Base-by-base conservation (phyloP, 2,888 invertebrate genomes). In the Brassicogethes aeneus region DNA sequence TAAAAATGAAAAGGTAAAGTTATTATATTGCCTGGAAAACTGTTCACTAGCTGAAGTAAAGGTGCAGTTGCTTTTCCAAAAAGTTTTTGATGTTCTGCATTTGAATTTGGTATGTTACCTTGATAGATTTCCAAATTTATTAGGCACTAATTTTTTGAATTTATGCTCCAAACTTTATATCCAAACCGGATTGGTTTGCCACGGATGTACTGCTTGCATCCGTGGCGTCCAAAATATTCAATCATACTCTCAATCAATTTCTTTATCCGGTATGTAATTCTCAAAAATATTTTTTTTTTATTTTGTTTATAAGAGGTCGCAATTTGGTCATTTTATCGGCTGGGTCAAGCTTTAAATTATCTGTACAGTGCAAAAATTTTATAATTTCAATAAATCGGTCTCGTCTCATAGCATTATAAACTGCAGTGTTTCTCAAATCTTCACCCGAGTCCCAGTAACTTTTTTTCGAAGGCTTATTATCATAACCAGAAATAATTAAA, bases 201-300 rank as follows among this genome's bases (percentile, higher is more conserved):
- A 16, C 48, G 45, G 3, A 61, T 47, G 41, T 51, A 61, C 40
- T 57, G 55, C 31, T 60, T 60, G 35, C 52, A 57, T 12, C 53
- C 46, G 43, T 61, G 56, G 34, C 45, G 32, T 2, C 56, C 57
- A 47, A 48, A 62, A 48, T 63, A 60, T 17, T 52, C 45, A 2
- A 61, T 46, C 56, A 62, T 59, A 17, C 47, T 45, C 44, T 62
- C 57, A n/a, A n/a, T 44, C 34, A 12, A 56, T 37, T 37, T 55
- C 45, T 44, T 39, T 40, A 12, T 48, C 43, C 42, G 53, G 43
- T n/a, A 39, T 15, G 36, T 43, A 53, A 35, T 53, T 30, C n/a
- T 45, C 12, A 3, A 42, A 15, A n/a, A 36, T 46, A 50, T 8
- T 39, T 45, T 3, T 29, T 17, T 32, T 48, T 45, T 31, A 51